phyloP scores from a whole-genome alignment of 64 coral and sea anemone species.

The Pocillopora damicornis region DNA sequence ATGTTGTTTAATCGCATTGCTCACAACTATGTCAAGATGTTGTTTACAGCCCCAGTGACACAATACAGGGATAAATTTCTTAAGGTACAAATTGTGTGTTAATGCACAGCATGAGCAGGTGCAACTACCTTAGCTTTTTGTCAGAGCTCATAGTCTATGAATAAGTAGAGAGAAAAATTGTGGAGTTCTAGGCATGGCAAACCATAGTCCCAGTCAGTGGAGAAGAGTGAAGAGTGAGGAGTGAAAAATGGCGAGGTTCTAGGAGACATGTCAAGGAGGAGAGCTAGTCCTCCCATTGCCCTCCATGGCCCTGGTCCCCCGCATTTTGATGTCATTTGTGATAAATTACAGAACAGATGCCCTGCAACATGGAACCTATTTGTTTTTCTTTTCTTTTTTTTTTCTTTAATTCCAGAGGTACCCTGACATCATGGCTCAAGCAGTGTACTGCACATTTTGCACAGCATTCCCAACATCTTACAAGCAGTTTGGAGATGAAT shows the following conservation, averaged over 20 bases:
- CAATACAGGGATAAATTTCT: slow-evolving; percentile 90
- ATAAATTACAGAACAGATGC: too few relatives aligned
- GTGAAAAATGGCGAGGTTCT: too few relatives aligned
- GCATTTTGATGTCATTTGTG: too few relatives aligned
- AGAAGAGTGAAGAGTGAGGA: too few relatives aligned
- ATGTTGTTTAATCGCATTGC: slow-evolving; percentile 88
- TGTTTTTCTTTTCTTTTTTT: slow-evolving; percentile 2
- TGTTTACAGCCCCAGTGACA: slow-evolving; percentile 67
- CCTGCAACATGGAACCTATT: neutral
- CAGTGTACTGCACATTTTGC: slow-evolving; percentile 90
- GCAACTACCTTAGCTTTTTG: neutral
- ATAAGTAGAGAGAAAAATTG: neutral
- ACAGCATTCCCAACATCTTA: slow-evolving; percentile 88
- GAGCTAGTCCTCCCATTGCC: too few relatives aligned
- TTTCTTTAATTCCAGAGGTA: slow-evolving; percentile 38
- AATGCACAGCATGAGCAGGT: neutral
- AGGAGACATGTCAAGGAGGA: too few relatives aligned
- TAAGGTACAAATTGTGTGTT: slow-evolving; percentile 47
- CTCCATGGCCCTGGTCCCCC: too few relatives aligned
- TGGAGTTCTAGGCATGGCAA: too few relatives aligned
- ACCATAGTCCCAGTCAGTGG: too few relatives aligned
- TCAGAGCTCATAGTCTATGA: neutral
- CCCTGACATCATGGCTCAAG: slow-evolving; percentile 75
- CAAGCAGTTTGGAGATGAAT: slow-evolving; percentile 87
- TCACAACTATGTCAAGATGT: slow-evolving; percentile 93